Evolutionary conservation across 2,113 vertebrate species (phyloP), one percentile per base, ranked within the genome.

Genomic region (Sakesphorus luctuosus): DNA sequence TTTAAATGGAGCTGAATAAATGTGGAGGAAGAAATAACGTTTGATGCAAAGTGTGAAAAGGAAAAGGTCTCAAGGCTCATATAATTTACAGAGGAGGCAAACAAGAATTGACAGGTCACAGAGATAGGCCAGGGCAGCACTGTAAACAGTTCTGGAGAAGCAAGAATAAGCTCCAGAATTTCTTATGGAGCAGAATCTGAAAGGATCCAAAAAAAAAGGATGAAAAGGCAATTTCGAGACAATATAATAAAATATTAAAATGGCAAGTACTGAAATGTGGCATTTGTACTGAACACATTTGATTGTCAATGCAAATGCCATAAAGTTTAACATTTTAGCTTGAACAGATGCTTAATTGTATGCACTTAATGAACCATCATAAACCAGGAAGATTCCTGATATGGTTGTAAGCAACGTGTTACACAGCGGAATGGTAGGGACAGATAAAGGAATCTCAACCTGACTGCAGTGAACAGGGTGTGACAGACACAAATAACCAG

Each of bases 311-410:
- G 67, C 55, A 95, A 87, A 93, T 82, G 88, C 84, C 77, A 97
- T 96, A 92, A 97, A 96, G 95, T 87, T 95, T 93, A 94, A 73
- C 96, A 87, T 94, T 97, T 96, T 95, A 96, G 83, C 90, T 96
- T 89, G 95, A 97, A 96, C 94, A 97, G 97, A 97, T 96, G 95
- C 92, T 97, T 97, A 97, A 97, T 87, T 94, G 95, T 92, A 94
- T 84, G 79, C 80, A 96, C 36, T 96, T 96, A 96, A 96, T 96
- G 97, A 91, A 87, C 86, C 88, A 89, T 91, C 83, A 80, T 92
- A 96, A 96, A 96, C 66, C 50, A 89, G 84, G 71, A 95, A 96
- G 86, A 79, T 89, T 94, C 90, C 71, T 96, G 91, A 85, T 94
- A 92, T 40, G 50, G 86, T 87, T 87, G 74, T 80, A 89, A 94